Evolutionary conservation across 2,113 vertebrate species (phyloP), one percentile per base, ranked within the genome.

Genomic region (Hippopotamus amphibius): DNA sequence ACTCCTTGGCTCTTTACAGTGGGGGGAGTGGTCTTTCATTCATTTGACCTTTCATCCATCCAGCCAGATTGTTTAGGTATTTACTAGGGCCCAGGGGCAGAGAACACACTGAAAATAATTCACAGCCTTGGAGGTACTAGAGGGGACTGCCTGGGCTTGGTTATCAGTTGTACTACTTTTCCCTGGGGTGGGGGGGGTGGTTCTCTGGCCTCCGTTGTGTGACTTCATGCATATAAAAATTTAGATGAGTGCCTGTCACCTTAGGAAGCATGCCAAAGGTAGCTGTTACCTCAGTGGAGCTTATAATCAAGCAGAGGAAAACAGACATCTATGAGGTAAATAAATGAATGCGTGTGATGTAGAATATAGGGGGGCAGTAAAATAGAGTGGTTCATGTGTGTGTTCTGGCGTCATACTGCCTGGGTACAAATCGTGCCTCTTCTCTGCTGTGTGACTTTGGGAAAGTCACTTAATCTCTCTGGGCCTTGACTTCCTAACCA

Each of bases 331-430:
- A 3, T 26, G 46, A n/a, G 7, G 30, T 48, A 74, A 53, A n/a
- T 24, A 43, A 61, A 33, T 53, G 50, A 14, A 16, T 16, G 76
- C 41, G 68, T 69, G 19, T 16, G 8, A 50, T 26, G 14, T 17
- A 9, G n/a, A 33, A 1, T 1, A 24, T 0, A 3, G 11, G 48
- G 6, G 17, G 65, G 21, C 33, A 46, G 21, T 14, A 3, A 11
- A 1, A 12, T 3, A 37, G 53, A 22, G 7, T 5, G 50, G 15
- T 26, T 76, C 43, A 24, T 17, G 10, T 26, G n/a, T 30, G 41
- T 5, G 1, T 5, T 82, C 65, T 15, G 0, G 24, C 8, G 12
- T 85, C 41, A 30, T 3, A 13, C 19, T 37, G 22, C 41, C 55
- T 50, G 66, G 48, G 33, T 48, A 41, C 79, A 57, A 89, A 65